phyloP scores from a whole-genome alignment of 2,797 vertebrate genomes.

The Clarias platycephalus region DNA sequence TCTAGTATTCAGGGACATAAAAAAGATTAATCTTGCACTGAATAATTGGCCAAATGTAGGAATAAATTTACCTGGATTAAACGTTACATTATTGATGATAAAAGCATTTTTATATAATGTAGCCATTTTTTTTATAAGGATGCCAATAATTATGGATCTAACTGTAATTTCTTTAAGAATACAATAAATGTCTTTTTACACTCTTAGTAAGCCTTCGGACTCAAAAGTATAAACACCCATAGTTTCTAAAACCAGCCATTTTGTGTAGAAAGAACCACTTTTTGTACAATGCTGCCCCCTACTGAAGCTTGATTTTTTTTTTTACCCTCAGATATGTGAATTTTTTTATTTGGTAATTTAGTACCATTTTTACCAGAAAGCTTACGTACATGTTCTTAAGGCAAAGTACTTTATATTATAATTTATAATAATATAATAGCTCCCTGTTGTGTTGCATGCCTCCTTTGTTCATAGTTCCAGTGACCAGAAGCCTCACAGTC shows the following conservation, averaged over 20 bases:
- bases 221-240: background rate
- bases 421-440: too few relatives aligned
- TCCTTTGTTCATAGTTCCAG: background rate
- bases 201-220: background rate
- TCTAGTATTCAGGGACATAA: background rate
- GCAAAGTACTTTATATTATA: background rate
- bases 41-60: background rate
- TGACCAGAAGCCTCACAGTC: background rate
- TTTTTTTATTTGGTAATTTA: background rate
- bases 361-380: background rate
- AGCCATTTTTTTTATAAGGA: background rate
- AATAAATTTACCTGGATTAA: background rate
- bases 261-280: background rate
- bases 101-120: background rate
- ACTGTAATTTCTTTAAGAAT: background rate
- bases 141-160: background rate
- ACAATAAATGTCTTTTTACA: background rate
- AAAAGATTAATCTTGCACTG: background rate
- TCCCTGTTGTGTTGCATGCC: background rate
- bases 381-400: background rate
- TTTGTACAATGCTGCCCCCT: constrained; percentile 17
- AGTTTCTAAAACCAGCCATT: background rate
- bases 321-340: background rate
- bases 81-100: background rate
- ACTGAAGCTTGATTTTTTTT: background rate